Conservation (phyloP, 2,113 vertebrate genomes). For the Rostratula benghalensis region DNA sequence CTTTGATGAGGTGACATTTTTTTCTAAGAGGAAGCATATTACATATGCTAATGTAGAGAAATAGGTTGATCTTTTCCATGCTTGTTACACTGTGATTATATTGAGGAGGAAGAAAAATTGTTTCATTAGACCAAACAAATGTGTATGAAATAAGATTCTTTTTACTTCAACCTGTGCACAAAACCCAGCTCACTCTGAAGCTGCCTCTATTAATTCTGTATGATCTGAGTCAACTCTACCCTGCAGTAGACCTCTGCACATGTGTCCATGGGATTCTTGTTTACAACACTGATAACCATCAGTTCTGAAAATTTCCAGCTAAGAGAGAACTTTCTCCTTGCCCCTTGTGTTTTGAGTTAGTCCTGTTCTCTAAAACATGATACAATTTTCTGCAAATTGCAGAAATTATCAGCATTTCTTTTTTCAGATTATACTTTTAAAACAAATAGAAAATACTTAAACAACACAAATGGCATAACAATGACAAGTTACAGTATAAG, state of each 20-base stretch:
- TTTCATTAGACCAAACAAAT: neutral
- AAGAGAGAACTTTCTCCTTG: neutral
- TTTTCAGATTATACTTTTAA: neutral
- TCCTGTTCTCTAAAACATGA: neutral
- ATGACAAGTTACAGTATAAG: neutral
- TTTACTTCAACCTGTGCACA: neutral
- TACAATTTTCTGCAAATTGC: neutral
- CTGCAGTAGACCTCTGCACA: rapidly evolving
- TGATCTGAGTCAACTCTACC: neutral
- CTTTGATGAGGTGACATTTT: neutral
- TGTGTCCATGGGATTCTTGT: neutral
- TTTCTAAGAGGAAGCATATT: neutral
- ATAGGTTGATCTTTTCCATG: neutral
- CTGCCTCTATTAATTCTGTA: neutral
- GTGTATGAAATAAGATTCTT: neutral
- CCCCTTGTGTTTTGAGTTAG: neutral
- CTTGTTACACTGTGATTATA: neutral
- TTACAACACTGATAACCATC: neutral
- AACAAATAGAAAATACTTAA: neutral
- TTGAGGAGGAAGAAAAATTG: neutral
- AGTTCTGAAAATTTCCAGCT: neutral
- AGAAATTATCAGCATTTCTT: neutral
- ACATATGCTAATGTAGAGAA: neutral
- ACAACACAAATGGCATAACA: neutral
- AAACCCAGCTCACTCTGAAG: neutral